phyloP scores from a whole-genome alignment of 1,140 invertebrate species.

The Eciton burchellii region DNA sequence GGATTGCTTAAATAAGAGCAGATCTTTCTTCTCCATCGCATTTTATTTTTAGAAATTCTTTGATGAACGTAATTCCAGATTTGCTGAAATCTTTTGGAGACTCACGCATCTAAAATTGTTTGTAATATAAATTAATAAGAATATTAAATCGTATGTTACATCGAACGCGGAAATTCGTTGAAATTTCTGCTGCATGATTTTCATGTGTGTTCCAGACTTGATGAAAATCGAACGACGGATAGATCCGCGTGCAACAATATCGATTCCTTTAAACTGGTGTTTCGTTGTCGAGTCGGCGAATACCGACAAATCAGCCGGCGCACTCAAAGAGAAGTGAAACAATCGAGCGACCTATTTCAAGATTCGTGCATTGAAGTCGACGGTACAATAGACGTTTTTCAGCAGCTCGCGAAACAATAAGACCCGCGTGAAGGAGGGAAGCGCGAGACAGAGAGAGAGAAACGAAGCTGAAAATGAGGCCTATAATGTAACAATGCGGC shows the following conservation, averaged over 20 bases:
- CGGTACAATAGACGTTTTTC: constrained; percentile 62
- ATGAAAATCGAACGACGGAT: background rate
- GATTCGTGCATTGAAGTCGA: constrained; percentile 70
- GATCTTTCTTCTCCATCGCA: background rate
- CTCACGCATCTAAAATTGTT: background rate
- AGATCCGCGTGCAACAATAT: background rate
- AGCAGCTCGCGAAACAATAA: constrained; percentile 68
- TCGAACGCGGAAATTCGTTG: background rate
- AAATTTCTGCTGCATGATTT: background rate
- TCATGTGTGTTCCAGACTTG: background rate
- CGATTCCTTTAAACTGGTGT: constrained; percentile 6
- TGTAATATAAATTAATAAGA: too few species aligned
- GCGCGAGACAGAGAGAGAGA: constrained; percentile 44
- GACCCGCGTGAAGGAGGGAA: constrained; percentile 48
- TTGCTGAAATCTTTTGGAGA: background rate
- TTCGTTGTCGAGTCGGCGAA: constrained; percentile 35
- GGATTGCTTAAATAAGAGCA: background rate
- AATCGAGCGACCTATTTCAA: constrained; percentile 66
- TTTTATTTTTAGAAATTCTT: background rate
- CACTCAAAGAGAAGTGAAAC: constrained; percentile 65
- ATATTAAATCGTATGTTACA: too few species aligned
- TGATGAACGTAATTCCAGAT: background rate
- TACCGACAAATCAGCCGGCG: constrained; percentile 58
- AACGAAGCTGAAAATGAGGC: constrained; percentile 64
- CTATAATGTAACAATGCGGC: constrained; percentile 72